Evolutionary conservation across 2,113 vertebrate species (phyloP).

Genomic region (Corvus hawaiiensis): DNA sequence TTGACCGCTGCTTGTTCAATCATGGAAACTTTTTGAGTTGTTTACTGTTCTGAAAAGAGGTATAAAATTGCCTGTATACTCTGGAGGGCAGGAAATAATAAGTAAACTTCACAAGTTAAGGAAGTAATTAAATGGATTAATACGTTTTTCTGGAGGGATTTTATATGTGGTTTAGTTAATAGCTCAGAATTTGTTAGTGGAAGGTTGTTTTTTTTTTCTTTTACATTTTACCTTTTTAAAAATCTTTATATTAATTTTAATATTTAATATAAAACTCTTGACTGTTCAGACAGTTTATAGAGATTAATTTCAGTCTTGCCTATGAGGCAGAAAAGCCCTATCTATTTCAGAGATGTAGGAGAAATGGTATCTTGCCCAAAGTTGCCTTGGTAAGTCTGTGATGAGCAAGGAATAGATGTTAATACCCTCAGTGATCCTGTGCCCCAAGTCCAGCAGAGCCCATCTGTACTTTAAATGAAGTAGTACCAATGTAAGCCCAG

Average conservation of each 20-base stretch:
- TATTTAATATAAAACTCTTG: slow-evolving; percentile 31
- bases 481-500: background rate
- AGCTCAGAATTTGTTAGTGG: background rate
- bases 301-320: slow-evolving; percentile 4
- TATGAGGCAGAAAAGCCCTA: slow-evolving; percentile 21
- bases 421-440: background rate
- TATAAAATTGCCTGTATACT: background rate
- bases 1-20: background rate
- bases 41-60: background rate
- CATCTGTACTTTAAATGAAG: background rate
- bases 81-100: slow-evolving; percentile 30
- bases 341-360: background rate
- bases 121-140: slow-evolving; percentile 35
- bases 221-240: background rate
- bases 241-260: slow-evolving; percentile 3
- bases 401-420: background rate
- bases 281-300: background rate
- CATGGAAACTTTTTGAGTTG: background rate
- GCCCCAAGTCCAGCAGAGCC: background rate
- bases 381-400: background rate
- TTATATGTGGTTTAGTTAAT: background rate
- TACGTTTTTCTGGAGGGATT: slow-evolving; percentile 8
- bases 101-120: slow-evolving; percentile 25
- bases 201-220: background rate
- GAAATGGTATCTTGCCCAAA: background rate